Conservation (phyloP, 2,797 vertebrate genomes). For the Pterois miles region DNA sequence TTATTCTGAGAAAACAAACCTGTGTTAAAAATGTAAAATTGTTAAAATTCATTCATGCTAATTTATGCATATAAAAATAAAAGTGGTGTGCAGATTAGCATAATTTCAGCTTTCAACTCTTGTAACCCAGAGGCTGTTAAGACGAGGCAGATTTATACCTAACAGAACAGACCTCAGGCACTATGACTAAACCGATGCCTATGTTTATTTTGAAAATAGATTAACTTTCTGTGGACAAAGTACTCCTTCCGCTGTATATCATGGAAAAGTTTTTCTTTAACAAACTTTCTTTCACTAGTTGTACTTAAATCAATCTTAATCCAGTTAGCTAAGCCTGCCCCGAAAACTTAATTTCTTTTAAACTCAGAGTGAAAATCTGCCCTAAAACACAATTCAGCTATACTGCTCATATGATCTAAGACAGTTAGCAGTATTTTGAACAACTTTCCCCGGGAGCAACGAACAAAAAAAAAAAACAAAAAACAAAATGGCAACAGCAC, state of each 20-base stretch:
- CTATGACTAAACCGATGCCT: conserved; percentile 54
- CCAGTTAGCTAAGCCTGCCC: conserved; percentile 71
- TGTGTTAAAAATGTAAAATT: conserved; percentile 24
- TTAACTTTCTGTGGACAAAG: conserved; percentile 55
- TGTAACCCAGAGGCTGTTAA: conserved; percentile 49
- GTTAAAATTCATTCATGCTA: conserved; percentile 44
- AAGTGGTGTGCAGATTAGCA: conserved; percentile 48
- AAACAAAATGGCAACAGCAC: conserved; percentile 33
- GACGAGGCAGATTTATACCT: conserved; percentile 48
- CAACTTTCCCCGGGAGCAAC: conserved; percentile 31
- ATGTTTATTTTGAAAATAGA: conserved; percentile 59
- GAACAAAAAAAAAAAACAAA: too few relatives aligned
- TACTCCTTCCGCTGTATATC: conserved; percentile 31
- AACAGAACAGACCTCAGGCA: conserved; percentile 63
- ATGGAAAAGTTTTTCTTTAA: conserved; percentile 31
- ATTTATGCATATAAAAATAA: conserved; percentile 59
- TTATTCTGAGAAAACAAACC: conserved; percentile 36
- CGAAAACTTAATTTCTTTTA: conserved; percentile 30
- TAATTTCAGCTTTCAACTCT: conserved; percentile 54
- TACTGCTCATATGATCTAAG: conserved; percentile 50
- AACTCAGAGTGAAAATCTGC: conserved; percentile 45
- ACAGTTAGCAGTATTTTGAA: conserved; percentile 46
- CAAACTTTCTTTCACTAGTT: conserved; percentile 56
- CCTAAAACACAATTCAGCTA: conserved; percentile 57
- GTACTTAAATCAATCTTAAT: conserved; percentile 66